These are phyloP conservation scores for Pyrocoelia pectoralis DNA, from an alignment of 2,888 invertebrate species.

Conservation along the genomic window DNA sequence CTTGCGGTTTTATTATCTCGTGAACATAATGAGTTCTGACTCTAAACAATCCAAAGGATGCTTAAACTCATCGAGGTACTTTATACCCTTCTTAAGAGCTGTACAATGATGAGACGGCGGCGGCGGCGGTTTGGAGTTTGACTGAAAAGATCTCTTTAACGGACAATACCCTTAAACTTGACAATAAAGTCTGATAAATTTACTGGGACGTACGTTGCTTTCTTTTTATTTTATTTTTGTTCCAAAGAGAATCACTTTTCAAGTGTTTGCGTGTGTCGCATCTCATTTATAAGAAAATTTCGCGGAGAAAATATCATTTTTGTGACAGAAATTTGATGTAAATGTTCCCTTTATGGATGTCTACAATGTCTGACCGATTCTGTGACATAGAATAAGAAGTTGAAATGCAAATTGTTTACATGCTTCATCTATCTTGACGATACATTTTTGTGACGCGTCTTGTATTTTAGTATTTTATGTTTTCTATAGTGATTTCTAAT, in stretches of 20 bases:
- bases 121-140: constrained; percentile 3
- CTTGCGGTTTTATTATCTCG: constrained; percentile 12
- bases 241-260: neutral
- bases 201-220: neutral
- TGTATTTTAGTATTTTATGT: too few relatives aligned
- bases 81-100: constrained; percentile 12
- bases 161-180: constrained; percentile 21
- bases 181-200: constrained; percentile 14
- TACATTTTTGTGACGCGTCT: too few relatives aligned
- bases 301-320: too few relatives aligned
- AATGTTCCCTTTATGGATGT: too few relatives aligned
- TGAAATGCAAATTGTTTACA: too few relatives aligned
- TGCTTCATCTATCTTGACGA: too few relatives aligned
- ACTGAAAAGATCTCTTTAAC: constrained; percentile 12
- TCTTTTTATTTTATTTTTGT: neutral
- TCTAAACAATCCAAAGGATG: constrained; percentile 23
- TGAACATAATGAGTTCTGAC: constrained; percentile 16
- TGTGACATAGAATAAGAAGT: too few relatives aligned
- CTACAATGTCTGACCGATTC: too few relatives aligned
- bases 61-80: constrained; percentile 23
- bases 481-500: too few relatives aligned
- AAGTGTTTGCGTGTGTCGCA: too few relatives aligned
- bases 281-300: too few relatives aligned
- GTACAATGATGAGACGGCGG: constrained; percentile 3
- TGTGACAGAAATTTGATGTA: too few relatives aligned